These are phyloP conservation scores for Diplolepis rosae DNA, from an alignment of 2,888 invertebrate species.

Conservation along the genomic window DNA sequence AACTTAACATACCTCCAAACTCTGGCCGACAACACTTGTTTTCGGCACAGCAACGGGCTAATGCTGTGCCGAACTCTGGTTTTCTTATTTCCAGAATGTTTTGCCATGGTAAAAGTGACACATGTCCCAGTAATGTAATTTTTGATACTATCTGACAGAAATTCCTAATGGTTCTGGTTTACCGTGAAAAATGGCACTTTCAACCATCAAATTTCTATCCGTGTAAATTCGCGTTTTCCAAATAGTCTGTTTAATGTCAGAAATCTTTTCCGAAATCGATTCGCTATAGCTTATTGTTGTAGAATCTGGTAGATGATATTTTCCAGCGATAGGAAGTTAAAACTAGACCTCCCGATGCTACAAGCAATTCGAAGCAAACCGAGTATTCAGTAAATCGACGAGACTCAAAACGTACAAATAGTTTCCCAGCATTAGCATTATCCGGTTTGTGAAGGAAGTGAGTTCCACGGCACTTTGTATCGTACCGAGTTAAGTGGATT, in stretches of 20 bases:
- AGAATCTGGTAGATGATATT: slow-evolving; percentile 5
- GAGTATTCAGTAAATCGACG: slow-evolving; percentile 36
- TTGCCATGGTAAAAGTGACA: no score
- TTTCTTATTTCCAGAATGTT: no score
- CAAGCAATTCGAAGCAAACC: slow-evolving; percentile 17
- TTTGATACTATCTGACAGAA: no score
- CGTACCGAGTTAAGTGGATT: not conserved
- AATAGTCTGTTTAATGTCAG: not conserved
- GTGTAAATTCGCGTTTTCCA: not conserved
- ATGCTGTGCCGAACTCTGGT: no score
- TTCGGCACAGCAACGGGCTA: no score
- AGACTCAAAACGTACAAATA: slow-evolving; percentile 49
- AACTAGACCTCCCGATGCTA: slow-evolving; percentile 33
- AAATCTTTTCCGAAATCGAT: not conserved
- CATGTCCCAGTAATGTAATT: no score
- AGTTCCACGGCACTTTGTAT: slow-evolving; percentile 29
- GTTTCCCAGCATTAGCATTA: slow-evolving; percentile 58
- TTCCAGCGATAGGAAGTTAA: slow-evolving; percentile 33
- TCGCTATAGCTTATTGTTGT: not conserved
- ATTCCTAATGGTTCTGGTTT: no score
- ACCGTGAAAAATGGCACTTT: no score
- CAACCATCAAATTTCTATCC: no score
- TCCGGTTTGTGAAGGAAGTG: slow-evolving; percentile 51
- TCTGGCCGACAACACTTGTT: no score
- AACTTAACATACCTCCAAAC: no score